phyloP scores from a whole-genome alignment of 2,888 invertebrate genomes.

The Steinernema hermaphroditum region DNA sequence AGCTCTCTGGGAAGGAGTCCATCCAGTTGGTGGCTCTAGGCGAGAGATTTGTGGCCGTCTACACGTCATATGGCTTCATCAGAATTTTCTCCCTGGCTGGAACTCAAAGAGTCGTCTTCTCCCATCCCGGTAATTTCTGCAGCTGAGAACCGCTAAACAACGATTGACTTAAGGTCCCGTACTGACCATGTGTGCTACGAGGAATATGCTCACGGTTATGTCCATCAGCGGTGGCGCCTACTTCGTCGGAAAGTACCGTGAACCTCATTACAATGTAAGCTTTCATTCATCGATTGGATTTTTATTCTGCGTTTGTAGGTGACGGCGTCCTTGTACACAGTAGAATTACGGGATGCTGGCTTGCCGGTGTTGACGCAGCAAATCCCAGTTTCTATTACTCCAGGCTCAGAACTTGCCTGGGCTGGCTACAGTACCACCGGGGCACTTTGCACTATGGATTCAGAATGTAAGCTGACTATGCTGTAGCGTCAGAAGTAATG shows the following conservation, averaged over 20 bases:
- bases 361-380: neutral
- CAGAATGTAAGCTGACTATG: constrained; percentile 34
- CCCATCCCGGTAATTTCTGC: constrained; percentile 73
- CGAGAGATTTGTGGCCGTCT: constrained; percentile 78
- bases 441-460: constrained; percentile 46
- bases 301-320: neutral
- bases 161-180: neutral
- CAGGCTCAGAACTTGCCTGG: constrained; percentile 46
- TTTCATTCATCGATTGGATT: neutral
- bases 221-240: constrained; percentile 9
- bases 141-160: neutral
- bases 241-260: constrained; percentile 8
- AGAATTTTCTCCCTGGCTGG: constrained; percentile 83
- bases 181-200: constrained; percentile 1
- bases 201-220: constrained; percentile 3
- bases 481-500: neutral
- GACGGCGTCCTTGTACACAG: neutral
- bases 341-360: neutral
- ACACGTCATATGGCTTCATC: constrained; percentile 77
- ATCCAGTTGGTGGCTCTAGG: constrained; percentile 70
- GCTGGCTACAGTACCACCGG: constrained; percentile 46
- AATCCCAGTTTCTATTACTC: constrained; percentile 34
- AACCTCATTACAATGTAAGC: neutral
- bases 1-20: constrained; percentile 36
- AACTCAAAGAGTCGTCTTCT: constrained; percentile 79